phyloP scores from a whole-genome alignment of 2,888 invertebrate genomes.

The Heliconius ismenius region DNA sequence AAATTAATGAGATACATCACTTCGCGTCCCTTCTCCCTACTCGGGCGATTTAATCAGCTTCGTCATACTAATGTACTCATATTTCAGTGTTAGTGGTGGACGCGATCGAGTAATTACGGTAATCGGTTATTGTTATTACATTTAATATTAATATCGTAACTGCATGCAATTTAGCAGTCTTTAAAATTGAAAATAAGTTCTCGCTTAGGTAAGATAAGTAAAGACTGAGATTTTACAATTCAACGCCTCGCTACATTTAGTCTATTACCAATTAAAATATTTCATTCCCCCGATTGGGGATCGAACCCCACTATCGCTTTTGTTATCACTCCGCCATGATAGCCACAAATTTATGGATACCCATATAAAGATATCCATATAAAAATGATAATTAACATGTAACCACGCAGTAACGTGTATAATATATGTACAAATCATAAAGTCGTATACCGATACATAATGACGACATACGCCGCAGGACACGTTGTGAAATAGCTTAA shows the following conservation, averaged over 20 bases:
- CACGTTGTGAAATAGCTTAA: conserved; percentile 15
- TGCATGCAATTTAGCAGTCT: neutral
- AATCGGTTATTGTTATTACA: neutral
- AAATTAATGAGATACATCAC: conserved; percentile 30
- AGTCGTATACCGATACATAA: neutral
- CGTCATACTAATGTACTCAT: conserved; percentile 26
- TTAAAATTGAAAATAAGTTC: neutral
- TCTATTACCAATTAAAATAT: neutral
- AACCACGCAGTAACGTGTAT: neutral
- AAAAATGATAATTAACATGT: neutral
- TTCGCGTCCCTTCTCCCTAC: conserved; percentile 19
- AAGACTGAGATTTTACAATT: neutral
- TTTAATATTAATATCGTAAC: too few relatives aligned
- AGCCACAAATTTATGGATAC: neutral
- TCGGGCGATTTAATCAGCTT: conserved; percentile 33
- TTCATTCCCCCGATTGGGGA: neutral
- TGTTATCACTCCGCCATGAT: neutral
- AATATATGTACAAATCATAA: conserved; percentile 2
- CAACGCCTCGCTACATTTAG: neutral
- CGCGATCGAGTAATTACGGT: neutral
- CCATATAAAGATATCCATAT: neutral
- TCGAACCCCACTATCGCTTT: neutral
- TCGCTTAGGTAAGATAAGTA: too few relatives aligned
- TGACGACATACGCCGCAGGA: neutral
- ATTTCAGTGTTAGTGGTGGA: conserved; percentile 10